Evolutionary conservation across 92 coral and sea anemone genomes (phyloP).

Genomic region (Anthopleura xanthogrammica): DNA sequence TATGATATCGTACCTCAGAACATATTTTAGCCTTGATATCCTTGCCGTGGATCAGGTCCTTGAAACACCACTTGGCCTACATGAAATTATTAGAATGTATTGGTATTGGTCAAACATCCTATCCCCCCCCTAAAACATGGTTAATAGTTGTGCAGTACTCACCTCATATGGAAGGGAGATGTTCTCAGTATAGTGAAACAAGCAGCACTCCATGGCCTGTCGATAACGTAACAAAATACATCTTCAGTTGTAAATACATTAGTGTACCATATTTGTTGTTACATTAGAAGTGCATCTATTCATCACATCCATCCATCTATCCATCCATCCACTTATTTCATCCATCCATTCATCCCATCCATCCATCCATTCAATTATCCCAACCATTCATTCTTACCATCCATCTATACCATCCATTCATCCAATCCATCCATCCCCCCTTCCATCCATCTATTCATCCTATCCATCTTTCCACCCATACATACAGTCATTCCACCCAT

Average conservation of each 20-base stretch:
- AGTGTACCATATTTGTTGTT: not conserved
- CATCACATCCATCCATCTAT: no score
- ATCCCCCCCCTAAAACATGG: not conserved
- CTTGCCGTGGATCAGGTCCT: slow-evolving; percentile 42
- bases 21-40: slow-evolving; percentile 30
- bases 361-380: no score
- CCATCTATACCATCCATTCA: no score
- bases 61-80: slow-evolving; percentile 51
- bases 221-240: not conserved
- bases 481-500: not conserved
- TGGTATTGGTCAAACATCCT: not conserved
- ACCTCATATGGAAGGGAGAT: slow-evolving; percentile 45
- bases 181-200: slow-evolving; percentile 15
- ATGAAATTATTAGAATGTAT: not conserved
- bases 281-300: not conserved
- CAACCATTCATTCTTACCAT: no score
- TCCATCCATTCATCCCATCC: no score
- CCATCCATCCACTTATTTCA: not conserved
- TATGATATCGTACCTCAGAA: slow-evolving; percentile 20
- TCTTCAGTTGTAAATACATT: no score
- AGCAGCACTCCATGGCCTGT: slow-evolving; percentile 45
- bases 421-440: not conserved
- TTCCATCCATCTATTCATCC: not conserved
- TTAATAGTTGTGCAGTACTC: not conserved
- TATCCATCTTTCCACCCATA: no score